Base-by-base conservation (phyloP, 2,888 invertebrate genomes). In the Vanessa cardui region DNA sequence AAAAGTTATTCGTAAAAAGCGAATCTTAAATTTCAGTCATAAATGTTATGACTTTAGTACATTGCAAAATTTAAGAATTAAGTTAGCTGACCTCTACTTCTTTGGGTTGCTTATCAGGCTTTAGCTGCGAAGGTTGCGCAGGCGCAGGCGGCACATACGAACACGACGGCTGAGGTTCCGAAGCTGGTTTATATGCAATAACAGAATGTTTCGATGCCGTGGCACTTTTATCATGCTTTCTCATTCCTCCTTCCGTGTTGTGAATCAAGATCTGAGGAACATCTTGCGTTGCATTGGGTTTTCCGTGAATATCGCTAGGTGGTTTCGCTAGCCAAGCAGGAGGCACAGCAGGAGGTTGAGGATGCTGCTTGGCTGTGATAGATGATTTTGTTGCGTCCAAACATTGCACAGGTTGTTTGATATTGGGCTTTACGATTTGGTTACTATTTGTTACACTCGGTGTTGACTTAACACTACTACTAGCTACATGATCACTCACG, bases 41-140 rank as follows among this genome's bases (percentile, higher is more conserved):
- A 31, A 18, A 20, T 21, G 26, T 21, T 54, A 26, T 56, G 16
- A n/a, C 9, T 39, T 39, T 39, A 8, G 39, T 39, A 12, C 4
- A 39, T 12, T 39, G 52, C 15, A 39, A 31, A 58, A 47, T 15
- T 18, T 50, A 65, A 65, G 64, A 50, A 59, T 65, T 71, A 64
- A 64, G 73, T 80, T 77, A 74, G 86, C 92, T 92, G 88, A 92
- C 92, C 92, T 92, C 92, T 73, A 90, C 90, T 88, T 92, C 92
- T 86, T 88, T 88, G 15, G 88, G 81, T 73, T 82, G 86, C 76
- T 88, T 74, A 60, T 77, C 86, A 62, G 88, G 88, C 81, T 87
- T 90, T 73, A 88, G 86, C 73, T 87, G 91, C 66, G 84, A 75
- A 70, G 76, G 77, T 56, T 83, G 77, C 44, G 72, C 68, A 69